Evolutionary conservation across 2,113 vertebrate genomes (phyloP).

Genomic region (Oryzias javanicus): DNA sequence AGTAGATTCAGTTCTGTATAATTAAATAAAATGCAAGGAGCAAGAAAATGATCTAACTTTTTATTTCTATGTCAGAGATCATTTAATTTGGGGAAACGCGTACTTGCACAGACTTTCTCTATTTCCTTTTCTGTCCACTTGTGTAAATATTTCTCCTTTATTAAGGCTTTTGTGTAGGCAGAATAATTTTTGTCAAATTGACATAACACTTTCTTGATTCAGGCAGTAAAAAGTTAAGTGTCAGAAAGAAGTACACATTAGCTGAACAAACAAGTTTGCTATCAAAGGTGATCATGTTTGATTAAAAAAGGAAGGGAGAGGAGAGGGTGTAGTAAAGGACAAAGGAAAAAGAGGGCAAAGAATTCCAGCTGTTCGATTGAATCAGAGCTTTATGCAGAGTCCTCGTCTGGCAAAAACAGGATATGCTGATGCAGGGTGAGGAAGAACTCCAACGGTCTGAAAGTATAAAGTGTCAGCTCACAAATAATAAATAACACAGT

Average conservation of each 20-base stretch:
- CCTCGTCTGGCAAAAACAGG: conserved; percentile 60
- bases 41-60: not conserved
- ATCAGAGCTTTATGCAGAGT: conserved; percentile 66
- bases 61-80: not conserved
- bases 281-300: conserved; percentile 17
- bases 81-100: not conserved
- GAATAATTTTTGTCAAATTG: conserved; percentile 1
- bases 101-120: not conserved
- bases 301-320: conserved; percentile 51
- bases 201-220: conserved; percentile 6
- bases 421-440: conserved; percentile 44
- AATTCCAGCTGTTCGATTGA: conserved; percentile 68
- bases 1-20: no score
- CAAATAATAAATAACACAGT: conserved; percentile 2
- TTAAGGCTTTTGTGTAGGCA: not conserved
- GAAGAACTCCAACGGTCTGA: conserved; percentile 32
- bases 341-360: conserved; percentile 47
- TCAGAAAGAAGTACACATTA: not conserved
- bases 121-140: not conserved
- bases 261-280: conserved; percentile 35
- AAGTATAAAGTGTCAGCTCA: conserved; percentile 27
- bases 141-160: not conserved
- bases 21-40: no score
- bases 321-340: conserved; percentile 48
- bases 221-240: conserved; percentile 20